phyloP scores from a whole-genome alignment of 2,888 invertebrate species.

The Teleiodes luculella region DNA sequence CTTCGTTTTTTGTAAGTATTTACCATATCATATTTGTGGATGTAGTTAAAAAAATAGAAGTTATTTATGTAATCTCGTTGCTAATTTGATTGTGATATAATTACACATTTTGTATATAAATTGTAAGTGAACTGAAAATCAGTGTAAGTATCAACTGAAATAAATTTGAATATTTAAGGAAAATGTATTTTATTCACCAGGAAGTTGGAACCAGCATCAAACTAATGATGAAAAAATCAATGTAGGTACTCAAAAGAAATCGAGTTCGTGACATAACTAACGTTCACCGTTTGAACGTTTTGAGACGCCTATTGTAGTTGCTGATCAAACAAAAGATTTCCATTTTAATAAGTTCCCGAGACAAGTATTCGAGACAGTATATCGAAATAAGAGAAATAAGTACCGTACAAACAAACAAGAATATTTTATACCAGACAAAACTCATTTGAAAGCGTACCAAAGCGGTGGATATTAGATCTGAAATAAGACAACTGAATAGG shows the following conservation, averaged over 20 bases:
- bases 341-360: constrained; percentile 17
- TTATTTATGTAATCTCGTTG: constrained; percentile 45
- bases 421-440: not conserved
- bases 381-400: not conserved
- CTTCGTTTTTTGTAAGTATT: constrained; percentile 30
- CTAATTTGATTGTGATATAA: constrained; percentile 71
- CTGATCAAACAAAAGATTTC: constrained; percentile 17
- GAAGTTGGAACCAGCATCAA: constrained; percentile 5
- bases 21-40: constrained; percentile 44
- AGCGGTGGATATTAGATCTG: not conserved
- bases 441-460: not conserved
- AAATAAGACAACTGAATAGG: constrained; percentile 10
- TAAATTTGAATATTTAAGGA: constrained; percentile 46
- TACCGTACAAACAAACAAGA: not conserved
- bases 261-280: constrained; percentile 5
- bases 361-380: not conserved
- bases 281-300: not conserved
- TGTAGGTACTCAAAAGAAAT: not conserved
- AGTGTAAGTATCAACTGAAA: constrained; percentile 48
- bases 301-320: not conserved
- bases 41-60: constrained; percentile 51
- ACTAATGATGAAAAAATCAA: not conserved
- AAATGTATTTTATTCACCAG: constrained; percentile 26
- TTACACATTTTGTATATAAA: constrained; percentile 61
- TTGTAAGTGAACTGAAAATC: constrained; percentile 57